A percentile compares a stretch with the other conserved stretches of the same genome.
phyloP scores from a whole-genome alignment of 2,797 vertebrate genomes.

The Pogoniulus pusillus region DNA sequence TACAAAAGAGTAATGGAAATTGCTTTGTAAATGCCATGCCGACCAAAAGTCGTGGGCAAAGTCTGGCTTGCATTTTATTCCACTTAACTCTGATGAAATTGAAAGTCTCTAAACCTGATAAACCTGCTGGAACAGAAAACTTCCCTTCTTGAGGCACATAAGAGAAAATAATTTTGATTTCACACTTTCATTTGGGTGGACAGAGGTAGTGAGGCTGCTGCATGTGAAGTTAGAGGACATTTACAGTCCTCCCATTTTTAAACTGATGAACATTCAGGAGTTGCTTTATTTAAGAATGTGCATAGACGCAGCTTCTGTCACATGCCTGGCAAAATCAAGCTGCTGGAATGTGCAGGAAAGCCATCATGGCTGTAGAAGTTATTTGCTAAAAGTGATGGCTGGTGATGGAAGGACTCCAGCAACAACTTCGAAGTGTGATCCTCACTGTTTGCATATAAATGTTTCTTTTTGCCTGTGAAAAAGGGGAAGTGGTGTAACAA shows the following conservation, averaged over 20 bases:
- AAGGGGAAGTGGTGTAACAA: neutral
- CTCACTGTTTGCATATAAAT: neutral
- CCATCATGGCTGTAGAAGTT: neutral
- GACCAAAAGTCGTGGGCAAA: neutral
- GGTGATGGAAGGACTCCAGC: neutral
- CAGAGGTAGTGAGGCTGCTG: neutral
- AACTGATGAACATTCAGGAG: neutral
- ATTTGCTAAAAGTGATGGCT: neutral
- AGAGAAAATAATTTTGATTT: neutral
- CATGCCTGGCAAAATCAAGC: neutral
- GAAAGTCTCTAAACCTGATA: no score
- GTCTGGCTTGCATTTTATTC: neutral
- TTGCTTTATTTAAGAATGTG: neutral
- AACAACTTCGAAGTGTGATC: neutral
- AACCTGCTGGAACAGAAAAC: neutral
- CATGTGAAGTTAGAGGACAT: neutral
- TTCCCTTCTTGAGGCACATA: neutral
- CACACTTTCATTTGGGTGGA: neutral
- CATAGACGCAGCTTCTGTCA: neutral
- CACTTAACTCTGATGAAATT: neutral
- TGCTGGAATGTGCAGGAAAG: neutral
- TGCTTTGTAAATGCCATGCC: neutral
- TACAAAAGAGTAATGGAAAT: neutral
- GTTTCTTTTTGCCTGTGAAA: neutral
- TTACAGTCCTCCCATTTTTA: neutral